Evolutionary conservation across 2,797 vertebrate species (phyloP).

Genomic region (Chrosomus eos): DNA sequence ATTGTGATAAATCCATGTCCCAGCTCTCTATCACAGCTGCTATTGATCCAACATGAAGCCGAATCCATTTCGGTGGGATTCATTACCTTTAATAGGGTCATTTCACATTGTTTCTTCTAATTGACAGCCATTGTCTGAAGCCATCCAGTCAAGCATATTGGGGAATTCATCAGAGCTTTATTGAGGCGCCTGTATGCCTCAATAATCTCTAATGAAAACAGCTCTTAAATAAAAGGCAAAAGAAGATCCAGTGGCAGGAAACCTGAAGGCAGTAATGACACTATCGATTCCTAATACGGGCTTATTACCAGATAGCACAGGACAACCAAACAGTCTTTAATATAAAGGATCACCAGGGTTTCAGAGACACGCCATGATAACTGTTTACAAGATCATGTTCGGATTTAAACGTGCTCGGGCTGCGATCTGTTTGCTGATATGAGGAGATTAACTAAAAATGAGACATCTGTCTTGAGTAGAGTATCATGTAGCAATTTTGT

Average conservation of each 20-base stretch:
- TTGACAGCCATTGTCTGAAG: slow-evolving; percentile 57
- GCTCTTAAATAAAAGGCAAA: slow-evolving; percentile 49
- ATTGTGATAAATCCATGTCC: slow-evolving; percentile 53
- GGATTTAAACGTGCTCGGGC: slow-evolving; percentile 22
- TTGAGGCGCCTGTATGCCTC: slow-evolving; percentile 52
- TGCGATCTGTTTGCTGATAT: slow-evolving; percentile 21
- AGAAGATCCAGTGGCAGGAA: slow-evolving; percentile 43
- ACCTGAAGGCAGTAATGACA: slow-evolving; percentile 53
- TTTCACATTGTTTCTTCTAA: slow-evolving; percentile 55
- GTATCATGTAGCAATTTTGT: slow-evolving; percentile 10
- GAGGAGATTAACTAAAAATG: slow-evolving; percentile 37
- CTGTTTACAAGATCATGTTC: slow-evolving; percentile 23
- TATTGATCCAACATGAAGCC: slow-evolving; percentile 49
- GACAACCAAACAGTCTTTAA: slow-evolving; percentile 39
- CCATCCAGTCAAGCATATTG: slow-evolving; percentile 52
- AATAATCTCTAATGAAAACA: slow-evolving; percentile 51
- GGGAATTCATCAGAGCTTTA: slow-evolving; percentile 49
- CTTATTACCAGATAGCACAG: slow-evolving; percentile 40
- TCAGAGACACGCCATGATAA: slow-evolving; percentile 9
- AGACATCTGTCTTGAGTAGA: slow-evolving; percentile 22
- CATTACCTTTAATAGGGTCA: slow-evolving; percentile 52
- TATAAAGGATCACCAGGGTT: slow-evolving; percentile 41
- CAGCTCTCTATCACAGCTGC: slow-evolving; percentile 34
- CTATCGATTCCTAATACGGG: slow-evolving; percentile 46
- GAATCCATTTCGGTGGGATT: slow-evolving; percentile 52